phyloP scores from a whole-genome alignment of 2,888 invertebrate genomes.

The Lampropteryx suffumata region DNA sequence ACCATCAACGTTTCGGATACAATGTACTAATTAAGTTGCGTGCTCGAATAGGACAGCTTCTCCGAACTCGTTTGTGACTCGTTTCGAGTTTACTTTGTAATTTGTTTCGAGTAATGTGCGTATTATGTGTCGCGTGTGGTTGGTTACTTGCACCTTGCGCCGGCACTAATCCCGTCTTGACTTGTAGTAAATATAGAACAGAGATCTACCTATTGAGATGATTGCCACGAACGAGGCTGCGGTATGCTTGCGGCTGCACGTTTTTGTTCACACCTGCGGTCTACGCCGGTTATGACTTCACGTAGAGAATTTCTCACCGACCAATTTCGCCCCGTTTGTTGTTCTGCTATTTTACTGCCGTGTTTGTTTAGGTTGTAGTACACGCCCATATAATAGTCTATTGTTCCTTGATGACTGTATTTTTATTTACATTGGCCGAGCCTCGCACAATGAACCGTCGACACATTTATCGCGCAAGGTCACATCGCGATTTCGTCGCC shows the following conservation, averaged over 20 bases:
- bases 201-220: slow-evolving; percentile 49
- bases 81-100: slow-evolving; percentile 41
- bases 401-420: slow-evolving; percentile 41
- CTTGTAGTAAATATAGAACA: slow-evolving; percentile 69
- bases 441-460: slow-evolving; percentile 51
- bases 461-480: slow-evolving; percentile 67
- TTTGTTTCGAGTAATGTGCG: slow-evolving; percentile 48
- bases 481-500: slow-evolving; percentile 51
- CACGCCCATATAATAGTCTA: slow-evolving; percentile 34
- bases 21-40: slow-evolving; percentile 49
- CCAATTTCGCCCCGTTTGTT: slow-evolving; percentile 25
- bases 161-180: slow-evolving; percentile 59
- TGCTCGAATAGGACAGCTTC: slow-evolving; percentile 44
- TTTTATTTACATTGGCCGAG: slow-evolving; percentile 43
- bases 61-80: slow-evolving; percentile 41
- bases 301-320: slow-evolving; percentile 37
- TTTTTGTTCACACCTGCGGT: slow-evolving; percentile 72
- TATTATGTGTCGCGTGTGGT: slow-evolving; percentile 53
- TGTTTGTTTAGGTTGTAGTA: slow-evolving; percentile 36
- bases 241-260: slow-evolving; percentile 58
- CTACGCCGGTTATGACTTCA: slow-evolving; percentile 54
- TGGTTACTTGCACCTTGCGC: slow-evolving; percentile 61
- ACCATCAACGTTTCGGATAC: slow-evolving; percentile 50
- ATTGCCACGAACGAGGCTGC: slow-evolving; percentile 62
- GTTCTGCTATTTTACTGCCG: slow-evolving; percentile 33